phyloP scores from a whole-genome alignment of 2,113 vertebrate species.

The Neolamprologus sp. region DNA sequence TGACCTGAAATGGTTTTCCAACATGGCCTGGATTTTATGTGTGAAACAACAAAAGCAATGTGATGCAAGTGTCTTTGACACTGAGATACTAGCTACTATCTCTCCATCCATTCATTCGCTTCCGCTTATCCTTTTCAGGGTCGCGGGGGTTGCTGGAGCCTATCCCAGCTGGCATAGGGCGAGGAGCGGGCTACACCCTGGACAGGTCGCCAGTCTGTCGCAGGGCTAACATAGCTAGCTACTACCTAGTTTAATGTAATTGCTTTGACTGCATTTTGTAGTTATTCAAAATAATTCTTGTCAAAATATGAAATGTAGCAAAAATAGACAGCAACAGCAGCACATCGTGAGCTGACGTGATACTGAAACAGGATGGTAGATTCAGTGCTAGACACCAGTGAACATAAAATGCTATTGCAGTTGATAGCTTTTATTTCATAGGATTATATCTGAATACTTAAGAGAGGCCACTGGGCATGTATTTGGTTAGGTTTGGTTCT shows the following conservation, averaged over 20 bases:
- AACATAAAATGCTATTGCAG: background rate
- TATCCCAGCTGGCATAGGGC: background rate
- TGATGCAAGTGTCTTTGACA: background rate
- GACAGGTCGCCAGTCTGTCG: background rate
- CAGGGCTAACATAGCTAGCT: background rate
- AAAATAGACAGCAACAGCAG: background rate
- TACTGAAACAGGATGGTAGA: background rate
- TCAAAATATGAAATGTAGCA: background rate
- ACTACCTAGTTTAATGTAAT: accelerated
- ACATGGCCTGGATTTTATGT: background rate
- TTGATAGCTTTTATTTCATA: background rate
- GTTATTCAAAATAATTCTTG: background rate
- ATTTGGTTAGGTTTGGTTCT: background rate
- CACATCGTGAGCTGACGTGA: accelerated
- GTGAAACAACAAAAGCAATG: background rate
- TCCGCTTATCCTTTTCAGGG: background rate
- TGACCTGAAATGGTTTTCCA: accelerated
- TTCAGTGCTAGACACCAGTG: background rate
- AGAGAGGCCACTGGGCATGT: background rate
- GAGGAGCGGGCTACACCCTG: accelerated
- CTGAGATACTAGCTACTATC: accelerated
- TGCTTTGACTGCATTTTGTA: background rate
- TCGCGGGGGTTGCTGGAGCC: accelerated
- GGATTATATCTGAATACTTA: background rate
- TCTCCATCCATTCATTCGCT: accelerated